Base-by-base conservation (phyloP, 1,140 invertebrate genomes). In the Trinorchestia longiramus region DNA sequence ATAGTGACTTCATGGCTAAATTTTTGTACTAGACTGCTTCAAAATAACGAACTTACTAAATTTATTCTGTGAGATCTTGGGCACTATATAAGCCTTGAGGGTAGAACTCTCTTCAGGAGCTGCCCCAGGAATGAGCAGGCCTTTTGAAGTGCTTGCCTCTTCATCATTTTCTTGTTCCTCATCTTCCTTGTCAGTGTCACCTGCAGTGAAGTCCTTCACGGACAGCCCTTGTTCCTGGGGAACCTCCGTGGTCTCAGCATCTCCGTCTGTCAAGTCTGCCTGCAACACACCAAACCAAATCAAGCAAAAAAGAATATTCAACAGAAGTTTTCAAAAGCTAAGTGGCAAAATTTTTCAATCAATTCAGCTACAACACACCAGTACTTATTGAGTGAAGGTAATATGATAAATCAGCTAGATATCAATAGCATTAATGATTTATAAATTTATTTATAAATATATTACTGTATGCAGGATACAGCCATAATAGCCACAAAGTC, bases 121-220 rank as follows among this genome's bases (percentile, higher is more conserved):
- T 45, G 92, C 92, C 40, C 92, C 92, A 45, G 92, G 92, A 15
- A 94, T 47, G 40, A 43, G 6, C 43, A 94, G 92, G 43, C 92
- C 44, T 45, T 40, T 43, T 47, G 92, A 8, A 19, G 92, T 11
- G 40, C 41, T 43, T 1, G 43, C 36, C 88, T 94, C 92, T 19
- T 91, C 88, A 42, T 92, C 90, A 92, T 92, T 42, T 36, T 8
- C 36, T 44, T 92, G 90, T 8, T 92, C 90, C 41, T 92, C 90
- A 40, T 94, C 92, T 36, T 94, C 92, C 40, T 47, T 45, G 92
- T 94, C 92, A 43, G 92, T 94, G 44, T 94, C 92, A n/a, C 92
- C 92, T 11, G 92, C 92, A 45, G 92, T 47, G 44, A 94, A 94
- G 36, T 94, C 92, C 19, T 94, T 43, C 8, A 94, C 92, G 3